Evolutionary conservation across 2,113 vertebrate species (phyloP).

Genomic region (Sterrhoptilus dennistouni): DNA sequence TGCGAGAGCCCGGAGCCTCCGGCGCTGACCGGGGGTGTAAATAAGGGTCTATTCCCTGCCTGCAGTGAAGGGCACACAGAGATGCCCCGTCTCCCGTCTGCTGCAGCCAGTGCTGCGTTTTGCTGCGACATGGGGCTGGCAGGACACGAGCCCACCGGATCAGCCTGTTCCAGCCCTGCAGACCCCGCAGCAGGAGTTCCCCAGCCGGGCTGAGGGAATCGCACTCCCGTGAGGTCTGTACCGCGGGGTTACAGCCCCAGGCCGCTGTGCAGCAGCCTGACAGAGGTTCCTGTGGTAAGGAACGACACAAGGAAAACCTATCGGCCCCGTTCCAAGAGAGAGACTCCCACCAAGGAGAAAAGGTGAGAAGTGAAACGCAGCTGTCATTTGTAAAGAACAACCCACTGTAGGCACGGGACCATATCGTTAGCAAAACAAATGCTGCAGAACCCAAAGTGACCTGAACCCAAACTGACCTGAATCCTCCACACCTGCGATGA

Average conservation of each 20-base stretch:
- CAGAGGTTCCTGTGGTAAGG: not conserved
- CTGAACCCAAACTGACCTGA: conserved; percentile 47
- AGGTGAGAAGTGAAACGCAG: not conserved
- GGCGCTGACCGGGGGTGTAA: rapidly evolving
- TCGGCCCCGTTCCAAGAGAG: not conserved
- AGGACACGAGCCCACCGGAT: not conserved
- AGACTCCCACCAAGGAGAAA: not conserved
- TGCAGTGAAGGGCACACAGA: not conserved
- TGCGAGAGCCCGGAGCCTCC: not conserved
- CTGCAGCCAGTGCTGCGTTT: not conserved
- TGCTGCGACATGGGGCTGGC: not conserved
- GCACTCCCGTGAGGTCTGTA: rapidly evolving
- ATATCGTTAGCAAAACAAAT: not conserved
- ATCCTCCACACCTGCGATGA: not conserved
- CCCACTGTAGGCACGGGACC: not conserved
- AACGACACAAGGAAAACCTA: not conserved
- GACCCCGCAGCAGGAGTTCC: not conserved
- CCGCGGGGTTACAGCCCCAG: rapidly evolving
- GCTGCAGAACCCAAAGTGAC: not conserved
- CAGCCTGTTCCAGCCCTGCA: not conserved
- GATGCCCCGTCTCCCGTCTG: rapidly evolving
- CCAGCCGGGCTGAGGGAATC: rapidly evolving
- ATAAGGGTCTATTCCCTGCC: not conserved
- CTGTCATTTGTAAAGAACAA: not conserved
- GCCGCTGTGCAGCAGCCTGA: not conserved